Conservation (phyloP, 1,140 invertebrate genomes). For the Drosophila pectinifera region DNA sequence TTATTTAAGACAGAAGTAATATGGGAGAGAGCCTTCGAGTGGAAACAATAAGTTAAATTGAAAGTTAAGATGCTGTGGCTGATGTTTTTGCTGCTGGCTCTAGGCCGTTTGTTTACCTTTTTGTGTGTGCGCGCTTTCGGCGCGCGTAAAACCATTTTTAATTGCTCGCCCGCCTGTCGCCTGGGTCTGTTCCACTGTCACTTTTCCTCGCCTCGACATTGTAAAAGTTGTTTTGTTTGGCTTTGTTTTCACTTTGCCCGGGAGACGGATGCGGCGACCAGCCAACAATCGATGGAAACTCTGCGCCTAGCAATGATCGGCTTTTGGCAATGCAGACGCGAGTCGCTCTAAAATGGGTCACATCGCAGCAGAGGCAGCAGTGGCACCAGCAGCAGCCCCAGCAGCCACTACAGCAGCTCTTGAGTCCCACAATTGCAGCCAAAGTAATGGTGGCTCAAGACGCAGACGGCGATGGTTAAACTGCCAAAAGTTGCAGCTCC, state of each 20-base stretch:
- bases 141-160: conserved; percentile 51
- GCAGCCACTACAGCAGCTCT: conserved; percentile 6
- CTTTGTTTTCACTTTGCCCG: conserved; percentile 68
- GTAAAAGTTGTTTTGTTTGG: conserved; percentile 77
- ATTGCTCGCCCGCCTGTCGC: conserved; percentile 39
- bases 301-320: conserved; percentile 14
- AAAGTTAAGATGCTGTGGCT: conserved; percentile 1
- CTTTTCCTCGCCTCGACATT: conserved; percentile 67
- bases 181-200: conserved; percentile 54
- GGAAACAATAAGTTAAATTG: neutral
- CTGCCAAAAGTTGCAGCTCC: conserved; percentile 3
- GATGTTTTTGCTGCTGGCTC: neutral
- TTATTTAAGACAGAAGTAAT: neutral
- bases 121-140: conserved; percentile 37
- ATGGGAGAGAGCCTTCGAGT: no score
- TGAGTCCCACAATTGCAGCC: conserved; percentile 9
- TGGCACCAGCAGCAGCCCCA: conserved; percentile 1
- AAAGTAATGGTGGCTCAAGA: neutral
- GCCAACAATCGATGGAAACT: conserved; percentile 15
- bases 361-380: neutral
- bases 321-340: conserved; percentile 33
- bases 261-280: neutral
- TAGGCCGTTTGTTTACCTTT: conserved; percentile 32
- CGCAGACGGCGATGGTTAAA: conserved; percentile 2
- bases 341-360: conserved; percentile 36